A percentile compares a stretch with the other conserved stretches of the same genome.
phyloP scores from a whole-genome alignment of 2,797 vertebrate species.

The Heterohyrax brucei region DNA sequence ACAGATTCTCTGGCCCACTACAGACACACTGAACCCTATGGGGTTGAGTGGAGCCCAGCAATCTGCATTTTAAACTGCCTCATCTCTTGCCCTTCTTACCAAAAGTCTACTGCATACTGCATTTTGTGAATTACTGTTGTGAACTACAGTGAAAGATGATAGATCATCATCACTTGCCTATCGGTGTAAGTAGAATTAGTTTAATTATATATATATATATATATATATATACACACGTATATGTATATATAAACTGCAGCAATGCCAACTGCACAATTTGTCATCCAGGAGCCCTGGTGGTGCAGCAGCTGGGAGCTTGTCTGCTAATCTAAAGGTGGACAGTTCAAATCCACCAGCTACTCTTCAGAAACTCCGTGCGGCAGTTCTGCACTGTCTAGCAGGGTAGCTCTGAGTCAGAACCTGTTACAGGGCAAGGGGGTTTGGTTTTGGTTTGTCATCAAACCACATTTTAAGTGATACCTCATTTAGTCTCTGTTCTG shows the following conservation, averaged over 20 bases:
- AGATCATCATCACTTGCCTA: neutral
- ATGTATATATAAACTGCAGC: neutral
- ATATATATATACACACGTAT: no score
- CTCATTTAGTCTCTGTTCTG: slow-evolving; percentile 55
- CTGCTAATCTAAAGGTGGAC: no score
- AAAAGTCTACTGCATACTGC: neutral
- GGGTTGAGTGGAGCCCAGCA: rapidly evolving
- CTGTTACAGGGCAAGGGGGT: no score
- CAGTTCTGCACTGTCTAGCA: no score
- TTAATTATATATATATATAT: neutral
- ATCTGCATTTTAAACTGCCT: neutral
- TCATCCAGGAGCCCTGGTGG: no score
- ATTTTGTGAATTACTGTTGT: neutral
- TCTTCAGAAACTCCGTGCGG: no score
- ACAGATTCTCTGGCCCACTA: neutral
- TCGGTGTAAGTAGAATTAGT: neutral
- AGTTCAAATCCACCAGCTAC: no score
- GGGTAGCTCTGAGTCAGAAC: no score
- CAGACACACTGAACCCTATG: neutral
- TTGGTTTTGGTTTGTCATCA: neutral
- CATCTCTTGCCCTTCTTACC: rapidly evolving
- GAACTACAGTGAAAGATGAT: neutral
- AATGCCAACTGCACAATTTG: neutral
- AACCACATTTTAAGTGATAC: slow-evolving; percentile 7
- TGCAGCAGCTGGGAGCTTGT: no score